Evolutionary conservation across 2,113 vertebrate species (phyloP).

Genomic region (Nyctibius bracteatus): DNA sequence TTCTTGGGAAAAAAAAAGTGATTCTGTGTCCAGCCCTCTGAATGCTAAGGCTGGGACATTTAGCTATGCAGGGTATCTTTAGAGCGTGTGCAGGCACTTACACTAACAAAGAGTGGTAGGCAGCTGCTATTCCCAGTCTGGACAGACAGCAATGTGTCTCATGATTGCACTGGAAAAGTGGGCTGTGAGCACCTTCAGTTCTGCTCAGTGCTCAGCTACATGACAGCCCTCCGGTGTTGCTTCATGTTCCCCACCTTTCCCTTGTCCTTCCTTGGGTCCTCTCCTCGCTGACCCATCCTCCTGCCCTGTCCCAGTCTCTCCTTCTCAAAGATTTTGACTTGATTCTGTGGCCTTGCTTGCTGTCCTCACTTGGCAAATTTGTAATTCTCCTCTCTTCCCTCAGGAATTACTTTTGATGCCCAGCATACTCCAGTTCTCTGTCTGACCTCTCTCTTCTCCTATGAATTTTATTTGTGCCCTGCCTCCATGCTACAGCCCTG

Average conservation of each 20-base stretch:
- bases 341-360: neutral
- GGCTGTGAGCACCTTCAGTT: neutral
- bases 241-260: neutral
- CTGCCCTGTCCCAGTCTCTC: neutral
- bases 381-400: neutral
- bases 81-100: neutral
- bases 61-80: neutral
- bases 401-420: neutral
- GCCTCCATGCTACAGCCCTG: neutral
- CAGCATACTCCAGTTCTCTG: neutral
- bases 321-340: neutral
- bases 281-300: neutral
- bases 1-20: neutral
- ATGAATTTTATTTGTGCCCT: neutral
- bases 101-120: neutral
- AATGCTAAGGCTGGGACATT: neutral
- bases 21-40: neutral
- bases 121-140: neutral
- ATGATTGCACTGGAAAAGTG: neutral
- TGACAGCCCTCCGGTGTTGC: neutral
- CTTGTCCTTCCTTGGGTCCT: neutral
- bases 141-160: neutral
- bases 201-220: neutral
- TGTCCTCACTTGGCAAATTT: neutral
- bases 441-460: neutral